These are phyloP conservation scores for Polyergus mexicanus DNA, from an alignment of 1,140 invertebrate species.

Conservation along the genomic window DNA sequence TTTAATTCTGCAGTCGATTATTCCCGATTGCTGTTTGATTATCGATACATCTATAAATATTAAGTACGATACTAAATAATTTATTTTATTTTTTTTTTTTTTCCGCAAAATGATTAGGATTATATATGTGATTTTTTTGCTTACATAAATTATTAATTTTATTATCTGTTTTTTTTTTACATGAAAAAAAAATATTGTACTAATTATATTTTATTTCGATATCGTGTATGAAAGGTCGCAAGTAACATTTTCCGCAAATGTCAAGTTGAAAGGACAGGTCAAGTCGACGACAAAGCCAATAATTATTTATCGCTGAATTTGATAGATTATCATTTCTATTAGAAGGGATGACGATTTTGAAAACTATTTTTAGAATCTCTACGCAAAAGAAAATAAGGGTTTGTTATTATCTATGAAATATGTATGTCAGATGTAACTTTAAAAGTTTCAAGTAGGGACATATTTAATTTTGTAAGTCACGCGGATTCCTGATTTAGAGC, in stretches of 20 bases:
- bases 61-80: not conserved
- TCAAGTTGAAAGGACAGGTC: constrained; percentile 31
- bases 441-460: not conserved
- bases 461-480: not conserved
- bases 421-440: not conserved
- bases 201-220: not conserved
- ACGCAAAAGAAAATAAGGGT: not conserved
- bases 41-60: not conserved
- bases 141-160: not conserved
- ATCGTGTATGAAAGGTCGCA: not conserved
- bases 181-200: too few species aligned
- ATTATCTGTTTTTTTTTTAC: not conserved
- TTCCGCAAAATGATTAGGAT: not conserved
- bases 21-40: constrained; percentile 4
- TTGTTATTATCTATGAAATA: not conserved
- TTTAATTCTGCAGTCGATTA: not conserved
- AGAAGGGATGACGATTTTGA: not conserved
- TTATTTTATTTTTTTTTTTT: not conserved
- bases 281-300: not conserved
- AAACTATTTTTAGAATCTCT: not conserved
- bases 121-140: not conserved
- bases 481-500: not conserved
- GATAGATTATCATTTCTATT: not conserved
- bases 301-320: constrained; percentile 15
- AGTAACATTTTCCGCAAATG: constrained; percentile 51